Percentiles rank a stretch among this genome's conserved stretches.
Conservation (phyloP, 2,888 invertebrate species). For the Thereva nobilitata region DNA sequence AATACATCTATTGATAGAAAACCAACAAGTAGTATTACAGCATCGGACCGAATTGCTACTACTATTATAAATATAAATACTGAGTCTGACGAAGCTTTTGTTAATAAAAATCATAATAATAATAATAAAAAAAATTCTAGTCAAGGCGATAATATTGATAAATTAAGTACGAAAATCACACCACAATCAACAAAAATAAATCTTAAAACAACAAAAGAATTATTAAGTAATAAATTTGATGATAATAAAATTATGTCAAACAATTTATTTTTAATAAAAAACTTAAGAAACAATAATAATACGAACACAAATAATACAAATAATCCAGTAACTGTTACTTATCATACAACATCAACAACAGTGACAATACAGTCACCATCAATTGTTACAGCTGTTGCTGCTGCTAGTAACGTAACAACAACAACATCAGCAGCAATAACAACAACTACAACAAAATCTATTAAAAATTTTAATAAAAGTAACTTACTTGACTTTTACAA, state of each 20-base stretch:
- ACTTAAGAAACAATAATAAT: conserved; percentile 34
- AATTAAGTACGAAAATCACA: neutral
- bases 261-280: conserved; percentile 22
- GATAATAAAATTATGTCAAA: conserved; percentile 39
- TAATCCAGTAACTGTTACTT: conserved; percentile 31
- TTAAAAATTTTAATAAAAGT: conserved; percentile 14
- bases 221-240: conserved; percentile 32
- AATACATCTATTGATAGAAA: neutral
- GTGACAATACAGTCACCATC: conserved; percentile 23
- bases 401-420: conserved; percentile 1
- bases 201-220: conserved; percentile 36
- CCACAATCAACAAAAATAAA: conserved; percentile 29
- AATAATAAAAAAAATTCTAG: neutral
- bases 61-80: conserved; percentile 23
- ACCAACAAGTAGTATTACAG: neutral
- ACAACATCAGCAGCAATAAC: conserved; percentile 22
- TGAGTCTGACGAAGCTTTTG: conserved; percentile 3
- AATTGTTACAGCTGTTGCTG: conserved; percentile 30
- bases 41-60: neutral
- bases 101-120: neutral
- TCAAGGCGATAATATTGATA: conserved; percentile 8
- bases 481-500: conserved; percentile 34
- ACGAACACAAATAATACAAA: neutral
- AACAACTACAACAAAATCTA: conserved; percentile 23
- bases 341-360: conserved; percentile 30